phyloP scores from a whole-genome alignment of 2,113 vertebrate species.

The Ictalurus furcatus region DNA sequence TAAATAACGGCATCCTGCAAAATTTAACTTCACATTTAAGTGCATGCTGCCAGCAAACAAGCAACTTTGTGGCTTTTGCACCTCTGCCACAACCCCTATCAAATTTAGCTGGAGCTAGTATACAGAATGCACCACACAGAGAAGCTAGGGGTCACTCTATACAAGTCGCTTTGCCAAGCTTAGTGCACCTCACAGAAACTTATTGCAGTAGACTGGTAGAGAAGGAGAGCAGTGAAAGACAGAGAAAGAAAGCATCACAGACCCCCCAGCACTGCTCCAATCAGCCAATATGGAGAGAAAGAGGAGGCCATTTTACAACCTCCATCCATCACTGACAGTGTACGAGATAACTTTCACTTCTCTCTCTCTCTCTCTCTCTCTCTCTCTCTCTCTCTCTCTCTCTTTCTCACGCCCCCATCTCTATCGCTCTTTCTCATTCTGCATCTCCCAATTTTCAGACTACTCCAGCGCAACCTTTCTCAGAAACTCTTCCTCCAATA shows the following conservation, averaged over 20 bases:
- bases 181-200: slow-evolving; percentile 40
- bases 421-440: slow-evolving; percentile 29
- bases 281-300: slow-evolving; percentile 50
- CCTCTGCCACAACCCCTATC: slow-evolving; percentile 18
- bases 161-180: slow-evolving; percentile 34
- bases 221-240: slow-evolving; percentile 43
- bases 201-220: slow-evolving; percentile 48
- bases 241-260: slow-evolving; percentile 58
- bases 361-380: slow-evolving; percentile 34
- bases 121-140: slow-evolving; percentile 28
- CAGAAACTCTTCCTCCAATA: slow-evolving; percentile 18
- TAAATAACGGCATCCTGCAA: background rate
- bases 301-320: slow-evolving; percentile 51
- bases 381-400: background rate
- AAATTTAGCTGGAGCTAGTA: slow-evolving; percentile 3
- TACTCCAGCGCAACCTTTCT: slow-evolving; percentile 20
- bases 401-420: slow-evolving; percentile 7
- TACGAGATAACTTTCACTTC: slow-evolving; percentile 46
- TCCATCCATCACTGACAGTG: slow-evolving; percentile 60
- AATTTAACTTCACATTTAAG: background rate
- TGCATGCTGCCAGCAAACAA: background rate
- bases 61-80: slow-evolving; percentile 15
- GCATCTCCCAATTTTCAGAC: slow-evolving; percentile 23
- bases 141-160: slow-evolving; percentile 46
- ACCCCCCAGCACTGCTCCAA: slow-evolving; percentile 42